These are phyloP conservation scores for Pseudococcus viburni DNA, from an alignment of 2,888 invertebrate genomes.

Conservation along the genomic window DNA sequence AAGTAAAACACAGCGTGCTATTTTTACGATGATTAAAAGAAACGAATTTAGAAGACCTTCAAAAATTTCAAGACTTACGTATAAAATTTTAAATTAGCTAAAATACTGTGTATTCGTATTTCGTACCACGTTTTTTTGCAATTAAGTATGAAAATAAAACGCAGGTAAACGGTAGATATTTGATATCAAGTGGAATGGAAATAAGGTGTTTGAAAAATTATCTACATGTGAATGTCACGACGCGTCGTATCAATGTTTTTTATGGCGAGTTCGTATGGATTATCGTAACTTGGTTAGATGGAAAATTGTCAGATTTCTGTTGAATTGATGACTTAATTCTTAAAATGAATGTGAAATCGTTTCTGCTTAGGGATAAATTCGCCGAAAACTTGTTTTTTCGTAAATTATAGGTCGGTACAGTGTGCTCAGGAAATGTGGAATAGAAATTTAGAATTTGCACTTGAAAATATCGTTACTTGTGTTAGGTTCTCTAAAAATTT, in stretches of 20 bases:
- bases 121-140: neutral
- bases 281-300: neutral
- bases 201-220: neutral
- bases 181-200: neutral
- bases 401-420: too few relatives aligned
- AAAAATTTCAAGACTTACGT: neutral
- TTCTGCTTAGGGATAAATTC: too few relatives aligned
- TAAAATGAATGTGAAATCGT: too few relatives aligned
- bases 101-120: neutral
- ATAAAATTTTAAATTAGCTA: constrained; percentile 17
- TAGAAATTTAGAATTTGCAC: too few relatives aligned
- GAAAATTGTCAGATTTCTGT: neutral
- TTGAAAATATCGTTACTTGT: too few relatives aligned
- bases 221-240: neutral
- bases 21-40: constrained; percentile 16
- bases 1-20: neutral
- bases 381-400: too few relatives aligned
- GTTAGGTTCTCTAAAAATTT: too few relatives aligned
- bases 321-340: too few relatives aligned
- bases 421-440: too few relatives aligned
- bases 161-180: neutral
- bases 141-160: neutral
- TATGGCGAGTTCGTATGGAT: neutral
- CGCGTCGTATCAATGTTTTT: neutral
- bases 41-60: constrained; percentile 1